Evolutionary conservation across 1,140 invertebrate genomes (phyloP).

Genomic region (Papilio xuthus): DNA sequence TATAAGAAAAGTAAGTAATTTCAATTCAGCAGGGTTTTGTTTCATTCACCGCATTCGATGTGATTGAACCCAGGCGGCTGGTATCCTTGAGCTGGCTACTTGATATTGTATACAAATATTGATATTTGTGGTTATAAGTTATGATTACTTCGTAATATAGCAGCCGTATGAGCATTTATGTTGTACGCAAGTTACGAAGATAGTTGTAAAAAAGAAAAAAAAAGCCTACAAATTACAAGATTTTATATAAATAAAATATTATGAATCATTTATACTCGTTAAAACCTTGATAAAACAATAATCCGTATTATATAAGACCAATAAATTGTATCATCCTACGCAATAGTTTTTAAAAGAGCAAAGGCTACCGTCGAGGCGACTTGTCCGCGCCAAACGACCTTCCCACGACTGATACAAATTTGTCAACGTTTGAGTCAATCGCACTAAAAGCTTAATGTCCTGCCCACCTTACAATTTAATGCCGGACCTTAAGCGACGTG

Average conservation of each 20-base stretch:
- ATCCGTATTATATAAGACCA: neutral
- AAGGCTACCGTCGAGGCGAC: neutral
- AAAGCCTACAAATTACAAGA: neutral
- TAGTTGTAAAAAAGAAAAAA: too few species aligned
- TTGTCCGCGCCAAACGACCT: conserved; percentile 19
- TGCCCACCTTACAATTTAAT: conserved; percentile 5
- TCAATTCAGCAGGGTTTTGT: conserved; percentile 52
- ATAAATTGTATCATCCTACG: conserved; percentile 14
- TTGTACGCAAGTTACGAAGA: neutral
- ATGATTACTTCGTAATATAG: conserved; percentile 17
- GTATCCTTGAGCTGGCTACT: conserved; percentile 70
- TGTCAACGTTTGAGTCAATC: conserved; percentile 18
- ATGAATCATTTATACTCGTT: neutral
- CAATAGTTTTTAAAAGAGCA: conserved; percentile 5
- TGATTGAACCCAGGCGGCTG: conserved; percentile 71
- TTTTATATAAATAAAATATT: neutral
- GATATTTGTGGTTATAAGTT: conserved; percentile 35
- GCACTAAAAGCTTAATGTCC: conserved; percentile 16
- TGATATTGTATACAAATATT: conserved; percentile 50
- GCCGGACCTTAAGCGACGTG: conserved; percentile 2
- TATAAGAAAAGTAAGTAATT: conserved; percentile 42
- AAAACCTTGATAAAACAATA: neutral
- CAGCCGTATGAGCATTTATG: neutral
- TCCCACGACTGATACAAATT: conserved; percentile 25
- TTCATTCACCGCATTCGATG: conserved; percentile 72